Conservation (phyloP, 2,113 vertebrate species). For the Xerus inauris region DNA sequence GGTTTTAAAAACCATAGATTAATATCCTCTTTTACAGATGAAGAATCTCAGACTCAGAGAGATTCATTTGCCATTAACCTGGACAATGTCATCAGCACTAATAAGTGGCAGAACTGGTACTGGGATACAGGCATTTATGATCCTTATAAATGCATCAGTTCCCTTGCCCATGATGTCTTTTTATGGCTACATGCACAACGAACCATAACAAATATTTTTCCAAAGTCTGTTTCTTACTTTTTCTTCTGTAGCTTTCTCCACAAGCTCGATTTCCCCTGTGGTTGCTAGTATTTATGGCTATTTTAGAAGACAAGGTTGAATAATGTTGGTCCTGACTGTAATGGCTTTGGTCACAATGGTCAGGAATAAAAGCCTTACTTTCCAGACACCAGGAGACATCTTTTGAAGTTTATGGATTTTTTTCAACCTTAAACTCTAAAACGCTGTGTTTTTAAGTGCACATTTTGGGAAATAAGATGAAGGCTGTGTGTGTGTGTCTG, state of each 20-base stretch:
- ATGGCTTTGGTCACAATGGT: conserved; percentile 6
- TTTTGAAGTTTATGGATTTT: background rate
- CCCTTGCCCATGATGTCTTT: background rate
- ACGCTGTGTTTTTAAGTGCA: background rate
- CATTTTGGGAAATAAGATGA: background rate
- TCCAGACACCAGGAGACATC: background rate
- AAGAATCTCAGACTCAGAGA: background rate
- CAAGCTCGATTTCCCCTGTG: conserved; percentile 39
- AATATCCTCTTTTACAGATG: background rate
- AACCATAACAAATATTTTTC: background rate
- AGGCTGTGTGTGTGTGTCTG: background rate
- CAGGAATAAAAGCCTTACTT: background rate
- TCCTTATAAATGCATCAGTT: background rate
- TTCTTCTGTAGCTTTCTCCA: background rate
- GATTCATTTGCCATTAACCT: background rate
- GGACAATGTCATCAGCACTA: background rate
- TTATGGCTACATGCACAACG: background rate
- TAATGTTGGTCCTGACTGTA: background rate
- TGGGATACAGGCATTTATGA: background rate
- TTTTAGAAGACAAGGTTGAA: conserved; percentile 41
- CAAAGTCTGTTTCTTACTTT: conserved; percentile 20
- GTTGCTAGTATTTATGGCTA: background rate
- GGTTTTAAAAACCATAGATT: background rate
- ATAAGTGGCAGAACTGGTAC: background rate
- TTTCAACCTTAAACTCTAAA: background rate